phyloP scores from a whole-genome alignment of 2,888 invertebrate genomes.

The Polydrusus cervinus region DNA sequence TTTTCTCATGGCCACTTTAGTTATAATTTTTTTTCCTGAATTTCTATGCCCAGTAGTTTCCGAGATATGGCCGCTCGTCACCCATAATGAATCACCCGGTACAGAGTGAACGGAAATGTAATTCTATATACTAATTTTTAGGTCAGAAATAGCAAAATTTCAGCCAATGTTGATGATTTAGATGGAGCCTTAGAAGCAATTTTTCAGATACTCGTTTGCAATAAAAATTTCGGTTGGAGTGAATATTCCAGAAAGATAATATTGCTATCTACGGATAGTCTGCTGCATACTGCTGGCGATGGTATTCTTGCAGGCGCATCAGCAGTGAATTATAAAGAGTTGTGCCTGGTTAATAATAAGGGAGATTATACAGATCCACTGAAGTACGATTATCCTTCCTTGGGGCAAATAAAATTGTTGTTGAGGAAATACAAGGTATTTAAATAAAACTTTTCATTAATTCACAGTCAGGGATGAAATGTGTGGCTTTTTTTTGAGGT shows the following conservation, averaged over 20 bases:
- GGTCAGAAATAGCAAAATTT: conserved; percentile 58
- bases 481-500: no score
- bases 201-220: conserved; percentile 83
- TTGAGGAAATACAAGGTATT: conserved; percentile 63
- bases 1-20: no score
- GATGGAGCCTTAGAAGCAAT: conserved; percentile 91
- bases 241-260: conserved; percentile 75
- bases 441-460: no score
- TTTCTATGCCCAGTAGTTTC: no score
- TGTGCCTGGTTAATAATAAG: conserved; percentile 57
- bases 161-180: conserved; percentile 61
- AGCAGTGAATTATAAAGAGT: conserved; percentile 48
- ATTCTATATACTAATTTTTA: conserved; percentile 32
- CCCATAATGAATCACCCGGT: no score
- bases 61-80: no score
- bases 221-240: conserved; percentile 82
- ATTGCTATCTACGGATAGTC: conserved; percentile 62
- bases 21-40: no score
- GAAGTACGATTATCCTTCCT: conserved; percentile 85
- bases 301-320: conserved; percentile 78
- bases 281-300: conserved; percentile 81
- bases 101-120: no score
- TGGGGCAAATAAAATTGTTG: conserved; percentile 56
- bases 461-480: no score
- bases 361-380: conserved; percentile 73